These are phyloP conservation scores for Sarcophaga rosellei DNA, from an alignment of 2,888 invertebrate species.

Conservation along the genomic window DNA sequence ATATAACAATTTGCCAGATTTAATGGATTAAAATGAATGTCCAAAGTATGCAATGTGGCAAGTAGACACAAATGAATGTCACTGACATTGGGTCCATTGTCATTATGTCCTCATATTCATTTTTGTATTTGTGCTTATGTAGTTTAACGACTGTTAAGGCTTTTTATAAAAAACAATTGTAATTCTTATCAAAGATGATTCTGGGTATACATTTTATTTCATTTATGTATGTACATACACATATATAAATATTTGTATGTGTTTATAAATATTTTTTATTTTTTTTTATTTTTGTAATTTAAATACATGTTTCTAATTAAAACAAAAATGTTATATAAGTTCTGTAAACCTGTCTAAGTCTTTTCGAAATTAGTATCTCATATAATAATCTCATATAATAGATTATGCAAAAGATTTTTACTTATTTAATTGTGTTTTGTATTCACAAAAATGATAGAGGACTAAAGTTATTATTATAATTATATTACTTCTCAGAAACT, in stretches of 20 bases:
- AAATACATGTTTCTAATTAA: background rate
- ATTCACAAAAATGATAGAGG: no score
- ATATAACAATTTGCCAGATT: slow-evolving; percentile 10
- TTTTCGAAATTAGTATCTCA: no score
- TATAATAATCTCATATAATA: no score
- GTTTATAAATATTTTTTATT: no score
- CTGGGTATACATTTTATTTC: slow-evolving; percentile 44
- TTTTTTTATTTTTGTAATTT: background rate
- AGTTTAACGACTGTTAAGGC: no score
- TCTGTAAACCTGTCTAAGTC: no score
- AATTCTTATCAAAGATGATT: slow-evolving; percentile 60
- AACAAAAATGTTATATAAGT: no score
- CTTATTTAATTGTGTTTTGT: no score
- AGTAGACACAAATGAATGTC: slow-evolving; percentile 49
- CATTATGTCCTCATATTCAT: slow-evolving; percentile 54
- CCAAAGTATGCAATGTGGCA: background rate
- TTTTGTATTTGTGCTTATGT: no score
- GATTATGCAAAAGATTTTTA: no score
- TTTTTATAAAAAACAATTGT: slow-evolving; percentile 15
- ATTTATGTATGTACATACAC: background rate
- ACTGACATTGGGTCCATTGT: slow-evolving; percentile 68
- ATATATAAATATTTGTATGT: background rate
- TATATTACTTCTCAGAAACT: no score
- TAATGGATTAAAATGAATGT: slow-evolving; percentile 24
- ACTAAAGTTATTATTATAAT: no score